A percentile compares a stretch with the other conserved stretches of the same genome.
phyloP scores from a whole-genome alignment of 2,113 vertebrate species.

The Callorhinus ursinus region DNA sequence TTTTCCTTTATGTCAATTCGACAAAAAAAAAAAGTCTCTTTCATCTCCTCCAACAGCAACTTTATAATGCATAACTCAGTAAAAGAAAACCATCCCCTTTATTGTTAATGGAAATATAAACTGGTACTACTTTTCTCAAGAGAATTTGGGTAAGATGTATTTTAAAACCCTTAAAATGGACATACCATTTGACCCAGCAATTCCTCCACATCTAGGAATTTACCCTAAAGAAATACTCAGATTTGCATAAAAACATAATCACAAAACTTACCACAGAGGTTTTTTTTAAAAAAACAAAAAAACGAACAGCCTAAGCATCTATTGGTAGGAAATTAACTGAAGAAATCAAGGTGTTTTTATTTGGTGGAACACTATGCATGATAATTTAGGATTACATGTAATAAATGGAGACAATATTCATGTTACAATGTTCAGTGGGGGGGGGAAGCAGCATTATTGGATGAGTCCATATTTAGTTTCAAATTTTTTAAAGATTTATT shows the following conservation, averaged over 20 bases:
- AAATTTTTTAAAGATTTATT: not conserved
- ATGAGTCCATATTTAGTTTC: not conserved
- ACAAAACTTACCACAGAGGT: not conserved
- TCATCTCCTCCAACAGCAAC: not conserved
- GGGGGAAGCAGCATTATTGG: not conserved
- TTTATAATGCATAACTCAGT: not conserved
- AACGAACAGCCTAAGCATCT: not conserved
- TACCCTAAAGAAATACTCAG: not conserved
- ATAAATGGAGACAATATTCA: not conserved
- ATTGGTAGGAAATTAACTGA: not conserved
- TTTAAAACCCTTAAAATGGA: not conserved
- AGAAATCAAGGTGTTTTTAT: conserved; percentile 1
- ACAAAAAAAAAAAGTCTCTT: not conserved
- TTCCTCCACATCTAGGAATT: not conserved
- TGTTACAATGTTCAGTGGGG: not conserved
- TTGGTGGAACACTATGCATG: not conserved
- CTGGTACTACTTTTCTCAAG: not conserved
- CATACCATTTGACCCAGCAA: not conserved
- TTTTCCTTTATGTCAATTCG: not conserved
- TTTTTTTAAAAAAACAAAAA: not conserved
- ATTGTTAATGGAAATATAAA: conserved; percentile 11
- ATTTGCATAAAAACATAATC: not conserved
- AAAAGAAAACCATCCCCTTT: not conserved
- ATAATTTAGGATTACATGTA: not conserved
- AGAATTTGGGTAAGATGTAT: not conserved